Conservation (phyloP, 2,888 invertebrate genomes). For the Acrocera orbiculus region DNA sequence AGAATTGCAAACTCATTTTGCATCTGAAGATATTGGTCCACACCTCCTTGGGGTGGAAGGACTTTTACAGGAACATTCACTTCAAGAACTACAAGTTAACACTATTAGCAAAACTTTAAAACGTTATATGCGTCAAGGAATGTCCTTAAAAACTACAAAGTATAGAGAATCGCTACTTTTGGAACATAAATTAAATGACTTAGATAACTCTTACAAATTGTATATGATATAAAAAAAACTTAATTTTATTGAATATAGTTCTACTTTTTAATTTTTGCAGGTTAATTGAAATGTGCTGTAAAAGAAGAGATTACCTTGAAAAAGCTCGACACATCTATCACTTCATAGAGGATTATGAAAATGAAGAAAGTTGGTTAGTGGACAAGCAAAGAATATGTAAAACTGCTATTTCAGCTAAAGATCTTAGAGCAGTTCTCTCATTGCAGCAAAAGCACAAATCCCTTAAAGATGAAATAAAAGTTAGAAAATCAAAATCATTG, state of each 20-base stretch:
- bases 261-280: too few species aligned
- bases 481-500: conserved; percentile 44
- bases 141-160: conserved; percentile 38
- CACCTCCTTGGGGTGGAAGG: conserved; percentile 92
- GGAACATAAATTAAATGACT: conserved; percentile 51
- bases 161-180: conserved; percentile 40
- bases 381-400: conserved; percentile 89
- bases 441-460: conserved; percentile 87
- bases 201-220: conserved; percentile 63
- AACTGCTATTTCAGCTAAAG: conserved; percentile 84
- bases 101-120: conserved; percentile 74
- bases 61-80: conserved; percentile 77
- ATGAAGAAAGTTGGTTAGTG: conserved; percentile 92
- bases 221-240: conserved; percentile 20
- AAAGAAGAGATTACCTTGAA: conserved; percentile 68
- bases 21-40: conserved; percentile 75
- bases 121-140: conserved; percentile 51
- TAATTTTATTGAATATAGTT: too few species aligned
- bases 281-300: conserved; percentile 27
- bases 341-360: conserved; percentile 92
- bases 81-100: conserved; percentile 81
- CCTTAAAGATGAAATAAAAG: conserved; percentile 70
- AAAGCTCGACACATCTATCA: conserved; percentile 88
- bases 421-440: conserved; percentile 74
- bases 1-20: conserved; percentile 55